These are phyloP conservation scores for Mythimna ferrago DNA, from an alignment of 2,888 invertebrate species.

Conservation along the genomic window DNA sequence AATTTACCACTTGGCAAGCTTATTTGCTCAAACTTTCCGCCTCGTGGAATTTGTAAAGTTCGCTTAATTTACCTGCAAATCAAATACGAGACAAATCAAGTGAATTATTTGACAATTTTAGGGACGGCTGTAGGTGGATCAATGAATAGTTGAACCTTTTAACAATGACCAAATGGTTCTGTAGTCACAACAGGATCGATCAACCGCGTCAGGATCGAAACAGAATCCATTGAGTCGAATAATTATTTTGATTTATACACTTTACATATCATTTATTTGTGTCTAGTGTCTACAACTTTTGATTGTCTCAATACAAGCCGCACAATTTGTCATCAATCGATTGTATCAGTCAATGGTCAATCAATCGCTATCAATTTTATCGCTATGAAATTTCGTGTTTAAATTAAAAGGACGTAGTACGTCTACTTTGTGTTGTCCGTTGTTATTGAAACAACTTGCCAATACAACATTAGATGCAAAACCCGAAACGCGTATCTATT, in stretches of 20 bases:
- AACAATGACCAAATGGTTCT: constrained; percentile 45
- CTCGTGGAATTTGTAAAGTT: constrained; percentile 63
- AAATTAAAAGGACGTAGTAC: neutral
- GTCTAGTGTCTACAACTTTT: constrained; percentile 4
- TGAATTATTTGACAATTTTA: constrained; percentile 61
- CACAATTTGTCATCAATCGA: constrained; percentile 32
- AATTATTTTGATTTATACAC: constrained; percentile 36
- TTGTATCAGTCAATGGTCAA: constrained; percentile 31
- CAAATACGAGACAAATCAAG: constrained; percentile 64
- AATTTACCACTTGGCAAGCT: constrained; percentile 57
- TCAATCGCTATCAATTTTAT: constrained; percentile 36
- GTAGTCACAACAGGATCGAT: constrained; percentile 40
- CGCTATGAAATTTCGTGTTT: constrained; percentile 22
- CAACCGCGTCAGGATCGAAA: constrained; percentile 35
- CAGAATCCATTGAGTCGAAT: constrained; percentile 28
- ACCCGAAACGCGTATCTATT: too few relatives aligned
- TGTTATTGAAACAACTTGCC: neutral
- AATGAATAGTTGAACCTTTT: constrained; percentile 48
- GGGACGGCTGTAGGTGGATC: constrained; percentile 46
- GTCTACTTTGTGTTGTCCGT: neutral
- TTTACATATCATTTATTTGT: constrained; percentile 3
- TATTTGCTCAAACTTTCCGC: constrained; percentile 67
- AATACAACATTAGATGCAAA: too few relatives aligned
- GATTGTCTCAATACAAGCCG: constrained; percentile 39
- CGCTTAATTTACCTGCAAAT: constrained; percentile 67